These are phyloP conservation scores for Semicossyphus pulcher DNA, from an alignment of 2,113 vertebrate species.

Conservation along the genomic window DNA sequence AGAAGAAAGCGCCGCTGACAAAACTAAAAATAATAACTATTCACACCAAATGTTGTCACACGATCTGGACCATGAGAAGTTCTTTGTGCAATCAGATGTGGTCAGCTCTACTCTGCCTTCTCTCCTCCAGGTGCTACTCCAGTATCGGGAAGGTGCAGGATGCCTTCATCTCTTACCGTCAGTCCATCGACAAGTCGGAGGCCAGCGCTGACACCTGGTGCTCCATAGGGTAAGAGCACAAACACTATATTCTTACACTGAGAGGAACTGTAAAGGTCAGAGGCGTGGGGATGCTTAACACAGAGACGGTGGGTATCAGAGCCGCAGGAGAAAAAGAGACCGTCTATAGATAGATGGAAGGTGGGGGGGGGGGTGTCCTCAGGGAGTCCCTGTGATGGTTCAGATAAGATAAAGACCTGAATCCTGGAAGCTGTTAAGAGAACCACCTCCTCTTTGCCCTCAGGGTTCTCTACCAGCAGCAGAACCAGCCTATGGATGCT, in stretches of 20 bases:
- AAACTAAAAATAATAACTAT: too few relatives aligned
- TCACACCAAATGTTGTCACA: too few relatives aligned
- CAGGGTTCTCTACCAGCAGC: slow-evolving; percentile 99
- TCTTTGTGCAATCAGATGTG: too few relatives aligned
- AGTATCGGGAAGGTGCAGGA: slow-evolving; percentile 99
- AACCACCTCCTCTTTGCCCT: background rate
- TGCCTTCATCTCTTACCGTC: slow-evolving; percentile 99
- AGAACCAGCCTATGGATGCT: slow-evolving; percentile 99
- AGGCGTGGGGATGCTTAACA: too few relatives aligned
- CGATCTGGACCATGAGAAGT: too few relatives aligned
- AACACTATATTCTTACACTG: background rate
- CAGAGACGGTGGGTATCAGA: background rate
- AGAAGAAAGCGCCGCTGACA: too few relatives aligned
- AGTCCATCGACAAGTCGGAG: slow-evolving; percentile 99
- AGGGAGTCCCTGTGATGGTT: background rate
- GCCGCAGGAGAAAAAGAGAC: background rate
- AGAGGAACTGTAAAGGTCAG: too few relatives aligned
- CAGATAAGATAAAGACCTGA: slow-evolving; percentile 7
- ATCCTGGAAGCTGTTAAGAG: background rate
- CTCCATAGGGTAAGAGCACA: slow-evolving; percentile 95
- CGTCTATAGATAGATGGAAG: slow-evolving; percentile 16
- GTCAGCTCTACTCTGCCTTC: too few relatives aligned
- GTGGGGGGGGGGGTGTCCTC: background rate
- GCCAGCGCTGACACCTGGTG: slow-evolving; percentile 99
- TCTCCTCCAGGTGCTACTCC: slow-evolving; percentile 93